Conservation (phyloP, 1,140 invertebrate species). For the Euura lappo region DNA sequence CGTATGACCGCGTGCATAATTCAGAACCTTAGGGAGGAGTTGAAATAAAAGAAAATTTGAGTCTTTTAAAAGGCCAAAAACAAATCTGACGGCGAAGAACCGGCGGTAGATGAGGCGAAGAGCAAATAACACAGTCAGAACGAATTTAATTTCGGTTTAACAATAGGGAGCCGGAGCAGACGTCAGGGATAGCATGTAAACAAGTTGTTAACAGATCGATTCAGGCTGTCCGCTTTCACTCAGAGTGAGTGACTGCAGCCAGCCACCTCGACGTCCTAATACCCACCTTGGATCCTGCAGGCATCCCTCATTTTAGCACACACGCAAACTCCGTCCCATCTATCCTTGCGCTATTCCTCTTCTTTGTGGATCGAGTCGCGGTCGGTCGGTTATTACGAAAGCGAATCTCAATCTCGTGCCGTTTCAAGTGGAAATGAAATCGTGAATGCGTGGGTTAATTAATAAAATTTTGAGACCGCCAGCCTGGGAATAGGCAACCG, state of each 20-base stretch:
- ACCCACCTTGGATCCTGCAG: constrained; percentile 48
- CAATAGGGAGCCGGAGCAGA: not conserved
- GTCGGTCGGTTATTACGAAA: too few relatives aligned
- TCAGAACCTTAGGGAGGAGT: too few relatives aligned
- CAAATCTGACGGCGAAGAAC: too few relatives aligned
- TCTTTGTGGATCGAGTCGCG: too few relatives aligned
- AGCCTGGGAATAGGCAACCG: not conserved
- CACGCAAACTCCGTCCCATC: not conserved
- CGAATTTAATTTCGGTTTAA: constrained; percentile 21
- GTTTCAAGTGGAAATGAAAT: too few relatives aligned
- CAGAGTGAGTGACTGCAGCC: constrained; percentile 1
- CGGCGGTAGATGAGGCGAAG: not conserved
- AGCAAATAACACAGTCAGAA: not conserved
- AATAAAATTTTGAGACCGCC: not conserved
- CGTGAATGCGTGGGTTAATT: too few relatives aligned
- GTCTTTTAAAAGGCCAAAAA: too few relatives aligned
- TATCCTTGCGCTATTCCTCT: too few relatives aligned
- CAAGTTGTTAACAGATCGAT: constrained; percentile 44
- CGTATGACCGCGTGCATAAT: too few relatives aligned
- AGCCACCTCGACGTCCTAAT: constrained; percentile 56
- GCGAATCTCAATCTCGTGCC: too few relatives aligned
- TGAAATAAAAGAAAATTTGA: too few relatives aligned
- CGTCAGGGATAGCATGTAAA: constrained; percentile 37
- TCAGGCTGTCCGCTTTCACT: constrained; percentile 36
- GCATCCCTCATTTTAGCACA: constrained; percentile 1